Evolutionary conservation across 1,140 invertebrate genomes (phyloP).

Genomic region (Ganaspis sp.): DNA sequence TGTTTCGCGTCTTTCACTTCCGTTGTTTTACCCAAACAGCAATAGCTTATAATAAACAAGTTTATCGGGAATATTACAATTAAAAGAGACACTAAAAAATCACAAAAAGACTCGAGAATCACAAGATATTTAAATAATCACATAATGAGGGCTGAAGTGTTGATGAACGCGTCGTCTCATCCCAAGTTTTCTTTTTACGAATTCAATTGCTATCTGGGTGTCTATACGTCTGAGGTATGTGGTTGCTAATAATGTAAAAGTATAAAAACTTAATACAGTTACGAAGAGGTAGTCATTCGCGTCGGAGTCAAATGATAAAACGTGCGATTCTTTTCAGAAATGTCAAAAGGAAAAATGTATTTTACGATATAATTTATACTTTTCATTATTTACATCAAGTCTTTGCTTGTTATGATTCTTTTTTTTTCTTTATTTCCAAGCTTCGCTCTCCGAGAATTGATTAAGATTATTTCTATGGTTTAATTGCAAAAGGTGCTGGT

Average conservation of each 20-base stretch:
- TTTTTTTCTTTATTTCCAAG: conserved; percentile 54
- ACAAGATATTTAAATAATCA: conserved; percentile 11
- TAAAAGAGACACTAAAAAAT: conserved; percentile 3
- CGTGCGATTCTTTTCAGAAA: conserved; percentile 16
- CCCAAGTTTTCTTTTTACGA: conserved; percentile 45
- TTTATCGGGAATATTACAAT: conserved; percentile 45
- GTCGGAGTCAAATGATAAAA: conserved; percentile 6
- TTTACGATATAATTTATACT: conserved; percentile 35
- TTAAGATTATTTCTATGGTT: conserved; percentile 57
- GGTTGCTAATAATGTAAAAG: conserved; percentile 75
- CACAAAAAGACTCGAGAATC: not conserved
- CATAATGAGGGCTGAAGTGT: not conserved
- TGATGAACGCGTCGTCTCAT: not conserved
- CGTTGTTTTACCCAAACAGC: conserved; percentile 51
- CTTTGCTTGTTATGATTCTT: conserved; percentile 50
- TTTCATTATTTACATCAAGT: conserved; percentile 42
- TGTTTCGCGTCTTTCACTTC: not conserved
- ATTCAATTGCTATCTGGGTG: conserved; percentile 61
- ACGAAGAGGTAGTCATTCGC: conserved; percentile 70
- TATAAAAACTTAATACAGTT: conserved; percentile 75
- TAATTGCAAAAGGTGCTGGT: conserved; percentile 63
- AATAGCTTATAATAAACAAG: conserved; percentile 32
- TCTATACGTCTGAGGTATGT: conserved; percentile 71
- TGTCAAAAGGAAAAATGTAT: no score
- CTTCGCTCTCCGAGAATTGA: conserved; percentile 50